Conservation (phyloP, 2,888 invertebrate species). For the Sesamia inferens region DNA sequence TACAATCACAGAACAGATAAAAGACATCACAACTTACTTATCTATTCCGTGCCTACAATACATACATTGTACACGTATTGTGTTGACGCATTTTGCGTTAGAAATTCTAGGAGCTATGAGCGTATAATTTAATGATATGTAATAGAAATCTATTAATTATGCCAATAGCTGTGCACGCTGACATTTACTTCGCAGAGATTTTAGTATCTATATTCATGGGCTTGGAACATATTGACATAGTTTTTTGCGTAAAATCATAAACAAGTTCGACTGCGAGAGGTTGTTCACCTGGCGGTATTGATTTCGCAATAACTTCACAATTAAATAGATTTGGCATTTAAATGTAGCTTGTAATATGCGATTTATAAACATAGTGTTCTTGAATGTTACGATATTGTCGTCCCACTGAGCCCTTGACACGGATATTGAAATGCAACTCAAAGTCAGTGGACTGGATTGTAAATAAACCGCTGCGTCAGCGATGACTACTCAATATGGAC, state of each 20-base stretch:
- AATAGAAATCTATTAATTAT: conserved; percentile 47
- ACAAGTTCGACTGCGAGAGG: conserved; percentile 51
- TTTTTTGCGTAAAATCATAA: conserved; percentile 50
- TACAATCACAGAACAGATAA: no score
- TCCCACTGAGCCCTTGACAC: conserved; percentile 75
- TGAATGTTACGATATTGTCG: conserved; percentile 57
- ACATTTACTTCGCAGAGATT: conserved; percentile 35
- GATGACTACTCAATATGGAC: conserved; percentile 71
- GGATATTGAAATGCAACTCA: conserved; percentile 75
- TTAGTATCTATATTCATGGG: conserved; percentile 42
- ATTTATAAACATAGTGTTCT: conserved; percentile 54
- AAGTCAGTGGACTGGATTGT: conserved; percentile 75
- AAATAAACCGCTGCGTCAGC: conserved; percentile 70
- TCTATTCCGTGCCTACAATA: no score
- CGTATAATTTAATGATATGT: conserved; percentile 47
- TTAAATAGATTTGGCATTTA: conserved; percentile 53
- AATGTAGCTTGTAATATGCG: conserved; percentile 46
- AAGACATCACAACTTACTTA: no score
- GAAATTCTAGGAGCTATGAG: conserved; percentile 41
- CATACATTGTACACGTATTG: no score
- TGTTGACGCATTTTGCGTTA: conserved; percentile 19
- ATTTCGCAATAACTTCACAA: conserved; percentile 58
- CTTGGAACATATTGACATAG: conserved; percentile 41
- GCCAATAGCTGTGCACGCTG: conserved; percentile 25
- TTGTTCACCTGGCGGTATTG: conserved; percentile 59